Evolutionary conservation across 2,888 invertebrate genomes (phyloP).

Genomic region (Agrochola litura): DNA sequence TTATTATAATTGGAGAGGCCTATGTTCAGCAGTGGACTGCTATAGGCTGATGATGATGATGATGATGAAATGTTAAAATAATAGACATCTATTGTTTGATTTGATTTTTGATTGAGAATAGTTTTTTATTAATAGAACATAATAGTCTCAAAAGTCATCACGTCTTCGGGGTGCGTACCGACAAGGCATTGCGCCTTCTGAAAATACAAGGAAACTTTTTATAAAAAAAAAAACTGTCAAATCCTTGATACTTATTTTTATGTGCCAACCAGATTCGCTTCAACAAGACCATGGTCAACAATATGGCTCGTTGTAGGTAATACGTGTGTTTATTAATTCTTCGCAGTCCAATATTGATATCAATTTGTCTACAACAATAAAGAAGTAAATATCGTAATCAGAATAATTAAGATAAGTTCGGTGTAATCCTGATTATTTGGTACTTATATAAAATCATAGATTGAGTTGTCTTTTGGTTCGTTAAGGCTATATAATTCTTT

Average conservation of each 20-base stretch:
- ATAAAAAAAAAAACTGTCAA: too few species aligned
- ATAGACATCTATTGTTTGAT: too few species aligned
- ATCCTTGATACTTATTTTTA: neutral
- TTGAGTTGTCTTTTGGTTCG: neutral
- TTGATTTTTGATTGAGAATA: neutral
- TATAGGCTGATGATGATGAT: too few species aligned
- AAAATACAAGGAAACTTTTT: too few species aligned
- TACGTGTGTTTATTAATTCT: too few species aligned
- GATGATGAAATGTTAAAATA: too few species aligned
- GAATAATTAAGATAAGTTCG: slow-evolving; percentile 30
- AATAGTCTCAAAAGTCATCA: neutral
- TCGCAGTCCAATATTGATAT: slow-evolving; percentile 9
- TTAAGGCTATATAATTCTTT: too few species aligned
- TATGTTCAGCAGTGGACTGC: too few species aligned
- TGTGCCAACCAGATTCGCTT: neutral
- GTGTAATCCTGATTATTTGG: slow-evolving; percentile 12
- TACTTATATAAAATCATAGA: neutral
- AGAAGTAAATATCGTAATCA: slow-evolving; percentile 20
- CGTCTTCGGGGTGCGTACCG: neutral
- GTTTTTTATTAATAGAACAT: neutral
- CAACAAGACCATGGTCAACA: neutral
- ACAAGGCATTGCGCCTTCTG: neutral
- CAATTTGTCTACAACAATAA: slow-evolving; percentile 1
- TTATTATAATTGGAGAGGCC: too few species aligned
- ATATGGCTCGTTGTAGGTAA: neutral